phyloP scores from a whole-genome alignment of 2,113 vertebrate species.

The Falcunculus frontatus region DNA sequence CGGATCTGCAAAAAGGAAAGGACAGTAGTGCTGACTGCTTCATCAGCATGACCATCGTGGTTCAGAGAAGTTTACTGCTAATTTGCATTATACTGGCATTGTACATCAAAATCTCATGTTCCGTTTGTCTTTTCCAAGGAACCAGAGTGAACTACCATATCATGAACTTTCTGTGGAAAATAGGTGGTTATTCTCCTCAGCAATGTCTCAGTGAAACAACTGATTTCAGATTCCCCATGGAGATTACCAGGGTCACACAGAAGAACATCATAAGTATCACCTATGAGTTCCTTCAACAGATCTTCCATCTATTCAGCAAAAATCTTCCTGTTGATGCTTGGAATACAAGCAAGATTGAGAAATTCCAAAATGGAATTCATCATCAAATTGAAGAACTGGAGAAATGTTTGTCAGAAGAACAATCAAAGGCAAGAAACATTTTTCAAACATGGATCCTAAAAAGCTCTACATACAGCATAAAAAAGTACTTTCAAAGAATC shows the following conservation, averaged over 20 bases:
- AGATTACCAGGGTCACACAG: background rate
- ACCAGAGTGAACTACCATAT: background rate
- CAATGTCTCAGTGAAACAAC: constrained; percentile 12
- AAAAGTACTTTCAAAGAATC: constrained; percentile 64
- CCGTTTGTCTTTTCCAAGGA: constrained; percentile 25
- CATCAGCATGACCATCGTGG: background rate
- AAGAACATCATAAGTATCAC: background rate
- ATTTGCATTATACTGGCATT: background rate
- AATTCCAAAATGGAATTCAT: constrained; percentile 34
- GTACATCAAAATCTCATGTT: background rate
- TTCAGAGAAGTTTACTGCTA: background rate
- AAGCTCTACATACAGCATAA: background rate
- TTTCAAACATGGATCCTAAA: background rate
- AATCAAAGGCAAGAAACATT: background rate
- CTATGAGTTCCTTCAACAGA: constrained; percentile 17
- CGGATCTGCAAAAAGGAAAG: background rate
- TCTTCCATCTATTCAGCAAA: constrained; percentile 45
- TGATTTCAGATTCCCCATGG: constrained; percentile 49
- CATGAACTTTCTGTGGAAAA: constrained; percentile 2
- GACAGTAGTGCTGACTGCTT: background rate
- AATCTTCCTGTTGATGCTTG: background rate
- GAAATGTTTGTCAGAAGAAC: constrained; percentile 22
- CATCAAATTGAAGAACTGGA: constrained; percentile 26
- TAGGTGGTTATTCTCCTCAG: background rate
- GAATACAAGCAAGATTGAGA: background rate